Evolutionary conservation across 2,888 invertebrate species (phyloP).

Genomic region (Sphecodes monilicornis): DNA sequence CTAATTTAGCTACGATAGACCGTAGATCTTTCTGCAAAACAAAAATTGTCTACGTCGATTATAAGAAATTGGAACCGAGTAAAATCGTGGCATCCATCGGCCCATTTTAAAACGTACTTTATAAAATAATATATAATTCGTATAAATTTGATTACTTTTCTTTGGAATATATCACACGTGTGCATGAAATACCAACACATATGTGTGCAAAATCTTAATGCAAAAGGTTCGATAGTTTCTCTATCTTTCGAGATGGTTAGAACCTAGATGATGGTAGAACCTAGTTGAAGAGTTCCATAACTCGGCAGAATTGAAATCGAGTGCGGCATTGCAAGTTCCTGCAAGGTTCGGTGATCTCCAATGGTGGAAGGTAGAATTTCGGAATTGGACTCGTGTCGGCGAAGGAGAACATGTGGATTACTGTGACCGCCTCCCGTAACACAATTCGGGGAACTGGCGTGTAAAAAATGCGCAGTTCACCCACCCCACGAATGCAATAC

Average conservation of each 20-base stretch:
- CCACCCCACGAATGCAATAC: slow-evolving; percentile 61
- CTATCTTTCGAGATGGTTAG: no score
- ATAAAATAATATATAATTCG: no score
- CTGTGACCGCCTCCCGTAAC: slow-evolving; percentile 11
- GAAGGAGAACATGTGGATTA: background rate
- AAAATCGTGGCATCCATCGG: no score
- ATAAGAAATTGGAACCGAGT: no score
- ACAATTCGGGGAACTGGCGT: slow-evolving; percentile 46
- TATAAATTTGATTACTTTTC: no score
- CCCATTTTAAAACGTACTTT: no score
- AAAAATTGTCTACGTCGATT: background rate
- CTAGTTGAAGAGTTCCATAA: background rate
- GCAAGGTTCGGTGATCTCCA: background rate
- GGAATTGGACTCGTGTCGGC: background rate
- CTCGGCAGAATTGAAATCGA: background rate
- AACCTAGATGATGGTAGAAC: no score
- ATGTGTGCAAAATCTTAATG: no score
- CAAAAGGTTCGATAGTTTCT: no score
- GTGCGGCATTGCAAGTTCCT: background rate
- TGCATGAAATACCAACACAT: no score
- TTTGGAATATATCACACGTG: no score
- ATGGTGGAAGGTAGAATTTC: background rate
- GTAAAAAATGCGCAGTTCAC: slow-evolving; percentile 54
- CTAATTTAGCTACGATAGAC: no score
- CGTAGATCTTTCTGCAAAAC: background rate